Evolutionary conservation across 2,888 invertebrate genomes (phyloP).

Genomic region (Dastarcus helophoroides): DNA sequence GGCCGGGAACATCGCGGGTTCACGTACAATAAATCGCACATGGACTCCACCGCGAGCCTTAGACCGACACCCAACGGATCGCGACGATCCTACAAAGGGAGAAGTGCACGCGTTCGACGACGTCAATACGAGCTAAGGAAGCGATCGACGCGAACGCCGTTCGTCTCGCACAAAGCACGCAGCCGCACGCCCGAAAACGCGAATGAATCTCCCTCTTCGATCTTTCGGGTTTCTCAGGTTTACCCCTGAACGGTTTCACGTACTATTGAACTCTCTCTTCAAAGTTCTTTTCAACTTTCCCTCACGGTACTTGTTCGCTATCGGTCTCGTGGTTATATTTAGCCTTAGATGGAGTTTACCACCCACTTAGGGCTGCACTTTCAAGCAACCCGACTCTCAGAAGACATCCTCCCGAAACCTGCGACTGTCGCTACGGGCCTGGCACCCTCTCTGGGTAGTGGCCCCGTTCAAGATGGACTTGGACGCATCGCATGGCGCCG

Average conservation of each 20-base stretch:
- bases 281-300: conserved; percentile 28
- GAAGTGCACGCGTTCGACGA: conserved; percentile 33
- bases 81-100: conserved; percentile 43
- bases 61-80: conserved; percentile 42
- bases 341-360: conserved; percentile 43
- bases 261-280: conserved; percentile 42
- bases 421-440: conserved; percentile 40
- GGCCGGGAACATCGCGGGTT: conserved; percentile 13
- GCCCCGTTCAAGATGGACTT: conserved; percentile 44
- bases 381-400: conserved; percentile 47
- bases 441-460: conserved; percentile 42
- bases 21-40: too few species aligned
- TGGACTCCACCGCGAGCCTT: too few species aligned
- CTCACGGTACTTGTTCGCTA: conserved; percentile 48
- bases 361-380: conserved; percentile 46
- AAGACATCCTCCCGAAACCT: conserved; percentile 25
- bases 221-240: conserved; percentile 27
- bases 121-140: conserved; percentile 11
- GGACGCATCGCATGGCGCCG: conserved; percentile 32
- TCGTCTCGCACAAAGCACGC: conserved; percentile 11
- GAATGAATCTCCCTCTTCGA: conserved; percentile 22
- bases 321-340: conserved; percentile 50
- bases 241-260: conserved; percentile 38
- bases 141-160: conserved; percentile 12
- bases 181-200: conserved; percentile 16